phyloP scores from a whole-genome alignment of 1,140 invertebrate genomes.

The Euura saliciscinereae region DNA sequence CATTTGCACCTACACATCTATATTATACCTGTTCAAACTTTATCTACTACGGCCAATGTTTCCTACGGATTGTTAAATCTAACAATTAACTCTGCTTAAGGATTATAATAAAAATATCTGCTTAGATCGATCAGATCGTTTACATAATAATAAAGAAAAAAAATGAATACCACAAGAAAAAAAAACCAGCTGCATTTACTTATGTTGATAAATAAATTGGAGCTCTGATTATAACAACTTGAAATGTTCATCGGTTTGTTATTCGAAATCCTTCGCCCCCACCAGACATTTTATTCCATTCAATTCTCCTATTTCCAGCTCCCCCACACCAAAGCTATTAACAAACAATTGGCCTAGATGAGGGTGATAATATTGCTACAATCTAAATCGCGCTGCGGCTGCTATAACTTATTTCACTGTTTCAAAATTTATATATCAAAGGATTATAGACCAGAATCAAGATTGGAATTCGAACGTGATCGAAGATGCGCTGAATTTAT shows the following conservation, averaged over 20 bases:
- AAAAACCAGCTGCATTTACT: neutral
- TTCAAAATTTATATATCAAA: no score
- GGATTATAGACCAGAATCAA: no score
- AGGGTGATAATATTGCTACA: constrained; percentile 27
- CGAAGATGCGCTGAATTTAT: no score
- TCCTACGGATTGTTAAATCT: neutral
- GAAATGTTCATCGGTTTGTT: neutral
- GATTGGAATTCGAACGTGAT: no score
- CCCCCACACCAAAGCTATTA: constrained; percentile 36
- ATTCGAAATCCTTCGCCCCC: no score
- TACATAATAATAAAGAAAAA: neutral
- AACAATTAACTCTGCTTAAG: neutral
- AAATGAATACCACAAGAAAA: neutral
- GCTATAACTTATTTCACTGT: no score
- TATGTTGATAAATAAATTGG: neutral
- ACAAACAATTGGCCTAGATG: constrained; percentile 33
- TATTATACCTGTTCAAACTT: neutral
- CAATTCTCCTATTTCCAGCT: constrained; percentile 19
- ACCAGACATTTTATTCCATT: neutral
- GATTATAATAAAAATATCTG: neutral
- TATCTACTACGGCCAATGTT: neutral
- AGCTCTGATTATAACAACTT: neutral
- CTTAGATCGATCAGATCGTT: neutral
- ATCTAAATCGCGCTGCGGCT: constrained; percentile 13
- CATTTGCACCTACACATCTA: neutral